Conservation (phyloP, 2,113 vertebrate species). For the Oenanthe melanoleuca region DNA sequence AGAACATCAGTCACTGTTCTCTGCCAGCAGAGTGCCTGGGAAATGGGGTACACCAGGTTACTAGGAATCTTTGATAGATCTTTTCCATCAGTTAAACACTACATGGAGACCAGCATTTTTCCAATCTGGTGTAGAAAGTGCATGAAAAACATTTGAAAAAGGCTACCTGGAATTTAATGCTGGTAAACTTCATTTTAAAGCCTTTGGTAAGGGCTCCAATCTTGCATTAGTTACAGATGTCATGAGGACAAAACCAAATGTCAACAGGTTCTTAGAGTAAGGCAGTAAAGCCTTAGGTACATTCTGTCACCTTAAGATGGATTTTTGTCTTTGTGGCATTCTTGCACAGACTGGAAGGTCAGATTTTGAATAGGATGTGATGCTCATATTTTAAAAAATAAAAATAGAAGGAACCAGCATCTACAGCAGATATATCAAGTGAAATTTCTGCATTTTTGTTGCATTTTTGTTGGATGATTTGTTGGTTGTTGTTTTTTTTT, state of each 20-base stretch:
- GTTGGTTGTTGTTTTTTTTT: not conserved
- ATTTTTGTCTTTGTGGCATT: not conserved
- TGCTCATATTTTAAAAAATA: not conserved
- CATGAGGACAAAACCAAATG: slow-evolving; percentile 1
- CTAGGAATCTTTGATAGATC: not conserved
- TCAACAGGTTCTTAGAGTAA: not conserved
- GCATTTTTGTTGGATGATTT: too few species aligned
- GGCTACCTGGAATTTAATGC: not conserved
- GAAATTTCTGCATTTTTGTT: not conserved
- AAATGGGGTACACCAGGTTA: not conserved
- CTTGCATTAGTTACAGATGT: not conserved
- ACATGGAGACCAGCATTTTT: not conserved
- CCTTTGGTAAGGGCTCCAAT: not conserved
- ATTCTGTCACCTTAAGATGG: not conserved
- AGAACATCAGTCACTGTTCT: not conserved
- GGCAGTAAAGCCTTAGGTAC: not conserved
- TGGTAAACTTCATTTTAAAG: not conserved
- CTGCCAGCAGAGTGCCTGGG: not conserved
- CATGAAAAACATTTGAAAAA: not conserved
- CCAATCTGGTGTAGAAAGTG: not conserved
- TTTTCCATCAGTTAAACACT: not conserved
- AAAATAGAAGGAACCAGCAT: not conserved
- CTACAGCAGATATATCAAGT: not conserved
- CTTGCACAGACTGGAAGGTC: not conserved
- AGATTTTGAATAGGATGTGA: not conserved